Evolutionary conservation across 2,888 invertebrate genomes (phyloP).

Genomic region (Incurvaria masculella): DNA sequence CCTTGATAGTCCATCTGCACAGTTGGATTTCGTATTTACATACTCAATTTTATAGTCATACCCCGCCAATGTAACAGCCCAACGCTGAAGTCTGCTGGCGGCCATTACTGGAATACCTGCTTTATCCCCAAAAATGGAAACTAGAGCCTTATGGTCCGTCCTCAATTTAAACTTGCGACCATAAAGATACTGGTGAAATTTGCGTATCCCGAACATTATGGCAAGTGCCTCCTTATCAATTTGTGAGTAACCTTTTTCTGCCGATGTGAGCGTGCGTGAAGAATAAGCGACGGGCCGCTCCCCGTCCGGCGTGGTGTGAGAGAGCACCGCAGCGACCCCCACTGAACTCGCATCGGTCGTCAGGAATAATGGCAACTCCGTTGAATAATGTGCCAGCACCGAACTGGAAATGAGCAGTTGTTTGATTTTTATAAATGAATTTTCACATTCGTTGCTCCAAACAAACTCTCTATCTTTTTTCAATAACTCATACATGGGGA

Average conservation of each 20-base stretch:
- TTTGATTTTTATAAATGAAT: slow-evolving; percentile 9
- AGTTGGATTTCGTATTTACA: slow-evolving; percentile 12
- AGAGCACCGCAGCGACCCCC: too few relatives aligned
- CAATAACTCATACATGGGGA: not conserved
- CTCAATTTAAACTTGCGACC: slow-evolving; percentile 21
- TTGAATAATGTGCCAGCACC: slow-evolving; percentile 11
- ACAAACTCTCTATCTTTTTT: not conserved
- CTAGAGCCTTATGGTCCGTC: slow-evolving; percentile 32
- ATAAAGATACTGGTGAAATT: slow-evolving; percentile 16
- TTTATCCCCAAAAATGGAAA: slow-evolving; percentile 23
- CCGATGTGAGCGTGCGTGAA: too few relatives aligned
- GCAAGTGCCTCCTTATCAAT: too few relatives aligned
- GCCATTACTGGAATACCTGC: slow-evolving; percentile 21
- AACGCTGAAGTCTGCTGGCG: slow-evolving; percentile 23
- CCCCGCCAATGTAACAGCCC: slow-evolving; percentile 22
- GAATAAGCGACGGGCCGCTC: too few relatives aligned
- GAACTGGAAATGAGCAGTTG: slow-evolving; percentile 4
- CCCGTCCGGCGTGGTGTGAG: too few relatives aligned
- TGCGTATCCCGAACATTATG: not conserved
- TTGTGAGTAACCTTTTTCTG: too few relatives aligned
- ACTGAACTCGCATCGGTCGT: slow-evolving; percentile 12
- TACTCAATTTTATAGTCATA: slow-evolving; percentile 21
- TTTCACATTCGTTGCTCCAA: slow-evolving; percentile 1
- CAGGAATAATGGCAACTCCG: slow-evolving; percentile 9
- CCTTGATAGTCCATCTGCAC: slow-evolving; percentile 18